phyloP scores from a whole-genome alignment of 2,888 invertebrate species.

The Lasius fuliginosus region DNA sequence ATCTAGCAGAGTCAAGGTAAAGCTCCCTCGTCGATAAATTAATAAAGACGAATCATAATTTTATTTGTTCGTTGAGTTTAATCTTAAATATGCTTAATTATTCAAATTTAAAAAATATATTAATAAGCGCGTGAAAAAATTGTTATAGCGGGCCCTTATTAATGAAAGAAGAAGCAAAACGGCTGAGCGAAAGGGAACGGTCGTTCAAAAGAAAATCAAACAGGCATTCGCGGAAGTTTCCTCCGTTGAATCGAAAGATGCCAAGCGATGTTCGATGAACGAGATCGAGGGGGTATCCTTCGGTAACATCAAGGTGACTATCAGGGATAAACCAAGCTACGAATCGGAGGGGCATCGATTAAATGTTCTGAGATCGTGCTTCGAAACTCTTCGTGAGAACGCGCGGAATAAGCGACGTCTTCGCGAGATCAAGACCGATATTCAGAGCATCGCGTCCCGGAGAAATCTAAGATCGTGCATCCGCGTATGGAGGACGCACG shows the following conservation, averaged over 20 bases:
- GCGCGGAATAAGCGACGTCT: constrained; percentile 73
- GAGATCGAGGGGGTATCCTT: constrained; percentile 38
- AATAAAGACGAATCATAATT: constrained; percentile 1
- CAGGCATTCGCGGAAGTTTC: constrained; percentile 12
- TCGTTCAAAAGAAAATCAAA: neutral
- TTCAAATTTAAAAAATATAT: neutral
- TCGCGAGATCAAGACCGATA: constrained; percentile 72
- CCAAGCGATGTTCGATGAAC: neutral
- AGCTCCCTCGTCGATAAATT: constrained; percentile 49
- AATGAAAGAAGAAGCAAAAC: neutral
- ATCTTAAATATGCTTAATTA: neutral
- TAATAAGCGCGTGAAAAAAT: neutral
- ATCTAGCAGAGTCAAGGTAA: constrained; percentile 64
- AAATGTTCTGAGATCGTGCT: constrained; percentile 67
- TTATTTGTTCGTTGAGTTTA: neutral
- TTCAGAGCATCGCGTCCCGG: constrained; percentile 69
- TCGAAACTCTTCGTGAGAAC: constrained; percentile 72
- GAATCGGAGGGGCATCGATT: constrained; percentile 66
- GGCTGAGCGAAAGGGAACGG: neutral
- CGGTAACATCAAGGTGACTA: constrained; percentile 80
- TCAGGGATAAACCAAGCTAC: constrained; percentile 78
- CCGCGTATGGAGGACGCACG: constrained; percentile 74
- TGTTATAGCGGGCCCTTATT: constrained; percentile 6
- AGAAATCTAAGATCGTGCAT: constrained; percentile 75
- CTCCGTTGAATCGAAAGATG: neutral